Evolutionary conservation across 2,113 vertebrate species (phyloP), one percentile per base, ranked within the genome.

Genomic region (Protobothrops mucrosquamatus): DNA sequence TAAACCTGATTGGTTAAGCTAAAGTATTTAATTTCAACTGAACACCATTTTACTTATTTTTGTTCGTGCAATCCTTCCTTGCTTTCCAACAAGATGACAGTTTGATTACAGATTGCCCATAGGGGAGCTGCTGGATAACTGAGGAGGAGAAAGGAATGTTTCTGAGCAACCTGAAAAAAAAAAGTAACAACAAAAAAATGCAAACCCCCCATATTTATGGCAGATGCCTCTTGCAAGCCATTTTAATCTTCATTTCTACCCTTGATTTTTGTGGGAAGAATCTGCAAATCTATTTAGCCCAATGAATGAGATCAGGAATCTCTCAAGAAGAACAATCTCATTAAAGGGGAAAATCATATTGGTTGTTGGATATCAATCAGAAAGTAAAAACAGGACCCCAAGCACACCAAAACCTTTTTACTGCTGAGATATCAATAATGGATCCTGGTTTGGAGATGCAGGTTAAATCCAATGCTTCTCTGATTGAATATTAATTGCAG

Each of bases 401-500:
- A 81, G 34, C 74, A 22, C 18, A 22, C 18, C 34, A 22, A 22
- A 1, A 22, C 15, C 0, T 81, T 18, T 81, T 81, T 43, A 22
- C 46, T 26, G 64, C 8, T 46, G 64, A 69, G 52, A 7, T 54
- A 29, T 51, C 12, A 54, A 87, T n/a, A 11, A 54, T 15, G 29
- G 11, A 15, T 86, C 92, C 52, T 39, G 52, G 81, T 93, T 89
- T 20, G 8, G 85, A 64, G 61, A 22, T 39, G n/a, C 20, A 39
- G 57, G 7, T 89, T 89, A 88, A 43, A 14, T 1, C 15, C 29
- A 20, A 12, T 7, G 24, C 61, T 92, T 81, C 23, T 48, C 90
- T 96, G 91, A 96, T 56, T 94, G 93, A 91, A 89, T 48, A 95
- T 89, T 90, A 95, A 94, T 94, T 93, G 29, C 61, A 90, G 92